phyloP scores from a whole-genome alignment of 2,888 invertebrate genomes.

The Lepidocyrtoides sp. region DNA sequence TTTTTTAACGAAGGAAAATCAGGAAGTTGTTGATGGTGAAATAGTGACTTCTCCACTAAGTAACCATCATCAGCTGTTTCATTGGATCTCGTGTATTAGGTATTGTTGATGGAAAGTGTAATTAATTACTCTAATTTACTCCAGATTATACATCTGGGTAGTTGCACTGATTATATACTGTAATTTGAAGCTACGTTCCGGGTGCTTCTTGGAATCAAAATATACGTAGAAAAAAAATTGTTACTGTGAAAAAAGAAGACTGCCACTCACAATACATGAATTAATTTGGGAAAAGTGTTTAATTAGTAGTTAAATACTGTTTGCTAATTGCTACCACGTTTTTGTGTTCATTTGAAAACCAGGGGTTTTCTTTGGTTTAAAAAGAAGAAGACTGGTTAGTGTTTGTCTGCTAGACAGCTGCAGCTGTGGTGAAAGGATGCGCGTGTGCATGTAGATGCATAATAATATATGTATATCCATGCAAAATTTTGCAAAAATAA shows the following conservation, averaged over 20 bases:
- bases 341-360: slow-evolving; percentile 61
- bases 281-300: slow-evolving; percentile 26
- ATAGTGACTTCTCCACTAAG: slow-evolving; percentile 48
- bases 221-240: slow-evolving; percentile 53
- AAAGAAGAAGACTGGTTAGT: slow-evolving; percentile 53
- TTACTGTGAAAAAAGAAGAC: slow-evolving; percentile 50
- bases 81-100: slow-evolving; percentile 72
- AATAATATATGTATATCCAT: not conserved
- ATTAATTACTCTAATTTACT: slow-evolving; percentile 69
- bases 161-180: slow-evolving; percentile 36
- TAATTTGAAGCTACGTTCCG: slow-evolving; percentile 45
- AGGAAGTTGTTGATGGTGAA: slow-evolving; percentile 23
- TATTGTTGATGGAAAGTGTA: slow-evolving; percentile 76
- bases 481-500: not conserved
- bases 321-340: slow-evolving; percentile 45
- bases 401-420: slow-evolving; percentile 35
- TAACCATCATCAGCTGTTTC: slow-evolving; percentile 75
- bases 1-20: slow-evolving; percentile 14
- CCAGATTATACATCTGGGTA: slow-evolving; percentile 41
- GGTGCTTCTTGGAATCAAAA: slow-evolving; percentile 62
- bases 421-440: slow-evolving; percentile 21
- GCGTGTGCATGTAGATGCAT: not conserved
- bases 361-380: not conserved
- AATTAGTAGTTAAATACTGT: slow-evolving; percentile 29
- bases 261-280: not conserved